Percentiles rank a stretch among this genome's conserved stretches.
Evolutionary conservation across 2,797 vertebrate genomes (phyloP).

Genomic region (Podarcis siculus): DNA sequence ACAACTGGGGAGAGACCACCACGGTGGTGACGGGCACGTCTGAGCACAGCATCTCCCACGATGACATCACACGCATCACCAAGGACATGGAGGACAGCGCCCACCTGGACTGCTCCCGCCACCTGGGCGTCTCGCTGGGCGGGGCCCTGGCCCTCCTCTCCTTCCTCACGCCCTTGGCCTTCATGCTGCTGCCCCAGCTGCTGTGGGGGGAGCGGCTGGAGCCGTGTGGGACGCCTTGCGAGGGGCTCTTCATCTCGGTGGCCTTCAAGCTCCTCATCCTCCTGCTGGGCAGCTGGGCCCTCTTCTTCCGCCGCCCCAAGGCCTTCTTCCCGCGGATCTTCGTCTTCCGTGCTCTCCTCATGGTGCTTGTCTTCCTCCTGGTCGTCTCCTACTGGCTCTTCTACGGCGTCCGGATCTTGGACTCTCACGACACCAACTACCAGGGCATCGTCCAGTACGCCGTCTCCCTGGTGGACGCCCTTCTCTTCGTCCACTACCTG

Average conservation of each 20-base stretch:
- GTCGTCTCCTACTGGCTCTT: constrained; percentile 96
- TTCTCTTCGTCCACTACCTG: constrained; percentile 93
- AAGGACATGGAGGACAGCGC: constrained; percentile 96
- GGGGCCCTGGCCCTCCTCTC: constrained; percentile 88
- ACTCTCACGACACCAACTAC: constrained; percentile 87
- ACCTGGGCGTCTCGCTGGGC: constrained; percentile 84
- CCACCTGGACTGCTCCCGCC: constrained; percentile 88
- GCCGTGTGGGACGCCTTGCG: constrained; percentile 90
- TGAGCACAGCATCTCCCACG: constrained; percentile 92
- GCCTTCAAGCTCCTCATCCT: constrained; percentile 97
- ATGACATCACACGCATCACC: constrained; percentile 92
- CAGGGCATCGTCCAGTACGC: constrained; percentile 90
- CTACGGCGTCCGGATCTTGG: constrained; percentile 91
- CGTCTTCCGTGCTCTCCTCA: constrained; percentile 88
- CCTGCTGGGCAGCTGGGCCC: constrained; percentile 92
- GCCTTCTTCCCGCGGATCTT: constrained; percentile 89
- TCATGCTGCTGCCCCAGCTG: constrained; percentile 90
- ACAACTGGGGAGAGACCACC: constrained; percentile 95
- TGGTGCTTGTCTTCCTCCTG: constrained; percentile 91
- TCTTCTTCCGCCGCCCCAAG: constrained; percentile 91
- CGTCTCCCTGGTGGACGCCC: constrained; percentile 88
- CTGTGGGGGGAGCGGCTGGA: constrained; percentile 89
- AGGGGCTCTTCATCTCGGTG: constrained; percentile 95
- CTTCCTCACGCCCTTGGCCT: constrained; percentile 90
- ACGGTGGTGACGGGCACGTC: constrained; percentile 94